Conservation (phyloP, 2,888 invertebrate genomes). For the Hyalella azteca region DNA sequence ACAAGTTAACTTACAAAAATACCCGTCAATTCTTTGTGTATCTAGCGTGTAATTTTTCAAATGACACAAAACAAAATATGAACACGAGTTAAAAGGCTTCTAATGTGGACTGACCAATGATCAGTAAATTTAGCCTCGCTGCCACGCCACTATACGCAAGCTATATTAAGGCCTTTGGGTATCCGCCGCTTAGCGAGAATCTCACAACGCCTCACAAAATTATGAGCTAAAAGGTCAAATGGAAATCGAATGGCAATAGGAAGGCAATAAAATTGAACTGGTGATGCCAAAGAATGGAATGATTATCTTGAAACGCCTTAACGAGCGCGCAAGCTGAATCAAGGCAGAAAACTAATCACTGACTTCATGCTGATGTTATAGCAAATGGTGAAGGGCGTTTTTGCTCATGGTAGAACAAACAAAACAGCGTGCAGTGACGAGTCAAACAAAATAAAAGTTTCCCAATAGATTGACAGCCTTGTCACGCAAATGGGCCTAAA, state of each 20-base stretch:
- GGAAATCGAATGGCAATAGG: background rate
- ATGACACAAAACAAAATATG: background rate
- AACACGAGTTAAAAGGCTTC: background rate
- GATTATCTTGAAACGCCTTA: background rate
- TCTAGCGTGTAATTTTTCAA: no score
- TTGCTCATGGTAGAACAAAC: no score
- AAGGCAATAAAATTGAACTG: conserved; percentile 10
- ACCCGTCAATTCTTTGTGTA: no score
- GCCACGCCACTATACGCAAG: background rate
- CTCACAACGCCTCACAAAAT: conserved; percentile 8
- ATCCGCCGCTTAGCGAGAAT: background rate
- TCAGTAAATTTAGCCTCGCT: background rate
- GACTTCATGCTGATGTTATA: background rate
- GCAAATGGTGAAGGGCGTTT: no score
- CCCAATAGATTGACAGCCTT: no score
- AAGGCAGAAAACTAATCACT: background rate
- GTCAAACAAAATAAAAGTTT: no score
- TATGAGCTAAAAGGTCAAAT: conserved; percentile 20
- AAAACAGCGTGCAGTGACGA: no score
- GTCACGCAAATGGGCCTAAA: no score
- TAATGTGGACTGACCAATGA: background rate
- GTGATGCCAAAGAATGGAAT: background rate
- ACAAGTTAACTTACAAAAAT: no score
- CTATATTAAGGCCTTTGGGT: background rate
- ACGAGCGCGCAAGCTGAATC: background rate